Percentiles rank a stretch among this genome's conserved stretches.
Evolutionary conservation across 2,797 vertebrate species (phyloP).

Genomic region (Peromyscus eremicus): DNA sequence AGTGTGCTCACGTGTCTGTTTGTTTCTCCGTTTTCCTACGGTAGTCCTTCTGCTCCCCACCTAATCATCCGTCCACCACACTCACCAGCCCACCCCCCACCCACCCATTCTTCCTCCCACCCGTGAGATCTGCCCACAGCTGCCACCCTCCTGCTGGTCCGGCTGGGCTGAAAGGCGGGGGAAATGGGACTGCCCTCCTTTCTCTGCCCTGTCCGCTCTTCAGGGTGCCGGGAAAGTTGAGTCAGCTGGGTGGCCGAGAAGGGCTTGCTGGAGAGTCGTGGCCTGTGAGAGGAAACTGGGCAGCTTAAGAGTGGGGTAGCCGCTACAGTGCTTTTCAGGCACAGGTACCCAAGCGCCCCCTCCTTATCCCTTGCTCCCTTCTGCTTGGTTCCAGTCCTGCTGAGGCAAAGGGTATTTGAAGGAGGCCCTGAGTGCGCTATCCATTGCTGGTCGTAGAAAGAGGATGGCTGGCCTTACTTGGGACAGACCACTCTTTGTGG

Average conservation of each 20-base stretch:
- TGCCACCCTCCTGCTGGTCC: background rate
- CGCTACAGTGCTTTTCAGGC: background rate
- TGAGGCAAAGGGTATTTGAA: background rate
- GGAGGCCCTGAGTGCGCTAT: rapidly evolving
- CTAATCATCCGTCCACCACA: background rate
- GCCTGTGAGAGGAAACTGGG: background rate
- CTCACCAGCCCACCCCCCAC: background rate
- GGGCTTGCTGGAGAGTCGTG: slow-evolving; percentile 12
- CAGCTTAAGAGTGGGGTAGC: background rate
- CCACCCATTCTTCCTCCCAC: background rate
- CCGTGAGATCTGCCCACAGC: background rate
- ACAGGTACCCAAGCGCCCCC: too few species aligned
- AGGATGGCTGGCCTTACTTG: background rate
- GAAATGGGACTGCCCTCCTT: background rate
- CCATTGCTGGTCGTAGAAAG: background rate
- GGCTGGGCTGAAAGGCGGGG: background rate
- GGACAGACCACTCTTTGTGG: background rate
- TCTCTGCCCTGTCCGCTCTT: background rate
- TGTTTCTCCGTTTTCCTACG: background rate
- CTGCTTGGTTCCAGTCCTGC: background rate
- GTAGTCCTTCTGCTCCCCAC: background rate
- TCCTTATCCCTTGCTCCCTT: too few species aligned
- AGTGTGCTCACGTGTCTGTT: background rate
- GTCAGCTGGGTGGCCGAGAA: background rate
- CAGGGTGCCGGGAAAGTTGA: rapidly evolving